Percentiles rank a stretch among this genome's conserved stretches.
phyloP scores from a whole-genome alignment of 2,888 invertebrate genomes.

The Hololepta plana region DNA sequence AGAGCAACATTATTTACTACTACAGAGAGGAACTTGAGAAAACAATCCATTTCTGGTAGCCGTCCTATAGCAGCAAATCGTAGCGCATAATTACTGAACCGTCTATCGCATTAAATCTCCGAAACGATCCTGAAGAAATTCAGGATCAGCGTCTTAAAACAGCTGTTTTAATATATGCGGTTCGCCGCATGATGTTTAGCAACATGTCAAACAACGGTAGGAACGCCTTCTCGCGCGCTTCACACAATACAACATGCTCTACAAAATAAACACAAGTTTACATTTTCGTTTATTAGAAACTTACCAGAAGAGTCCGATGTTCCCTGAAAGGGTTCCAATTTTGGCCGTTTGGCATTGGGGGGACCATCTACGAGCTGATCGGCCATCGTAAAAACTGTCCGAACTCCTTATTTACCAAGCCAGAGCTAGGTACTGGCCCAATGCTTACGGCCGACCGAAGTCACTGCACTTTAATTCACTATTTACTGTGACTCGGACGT shows the following conservation, averaged over 20 bases:
- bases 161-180: slow-evolving; percentile 16
- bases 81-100: no score
- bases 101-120: no score
- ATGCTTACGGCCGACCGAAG: slow-evolving; percentile 25
- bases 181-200: slow-evolving; percentile 14
- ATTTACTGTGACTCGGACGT: slow-evolving; percentile 25
- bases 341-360: slow-evolving; percentile 83
- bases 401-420: slow-evolving; percentile 13
- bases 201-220: slow-evolving; percentile 15
- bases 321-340: slow-evolving; percentile 73
- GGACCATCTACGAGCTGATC: slow-evolving; percentile 90
- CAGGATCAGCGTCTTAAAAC: slow-evolving; percentile 10
- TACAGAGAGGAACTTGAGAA: no score
- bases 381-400: slow-evolving; percentile 46
- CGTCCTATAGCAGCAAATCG: no score
- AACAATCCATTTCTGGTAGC: no score
- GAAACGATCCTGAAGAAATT: no score
- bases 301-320: slow-evolving; percentile 66
- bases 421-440: slow-evolving; percentile 37
- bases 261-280: slow-evolving; percentile 12
- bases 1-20: slow-evolving; percentile 16
- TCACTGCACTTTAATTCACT: slow-evolving; percentile 24
- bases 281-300: slow-evolving; percentile 18
- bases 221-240: slow-evolving; percentile 24
- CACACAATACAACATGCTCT: slow-evolving; percentile 17